Conservation (phyloP, 2,888 invertebrate species). For the Chrysolina americana region DNA sequence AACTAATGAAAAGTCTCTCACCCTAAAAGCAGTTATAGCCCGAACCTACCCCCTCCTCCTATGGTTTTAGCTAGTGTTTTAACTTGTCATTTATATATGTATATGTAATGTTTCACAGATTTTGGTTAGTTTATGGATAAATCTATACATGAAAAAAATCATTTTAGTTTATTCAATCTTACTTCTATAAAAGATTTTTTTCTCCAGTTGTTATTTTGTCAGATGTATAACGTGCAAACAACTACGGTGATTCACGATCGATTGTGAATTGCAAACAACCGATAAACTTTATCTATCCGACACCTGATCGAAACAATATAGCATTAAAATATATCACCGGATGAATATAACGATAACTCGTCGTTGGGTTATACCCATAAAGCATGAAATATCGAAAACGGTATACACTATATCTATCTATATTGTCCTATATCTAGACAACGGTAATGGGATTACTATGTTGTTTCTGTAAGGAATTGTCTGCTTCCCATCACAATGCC, state of each 20-base stretch:
- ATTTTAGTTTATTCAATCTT: too few species aligned
- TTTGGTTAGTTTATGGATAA: too few species aligned
- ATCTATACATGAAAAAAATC: too few species aligned
- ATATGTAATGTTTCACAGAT: too few species aligned
- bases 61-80: too few species aligned
- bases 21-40: too few species aligned
- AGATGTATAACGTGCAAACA: not conserved
- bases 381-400: conserved; percentile 17
- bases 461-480: conserved; percentile 10
- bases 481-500: conserved; percentile 1
- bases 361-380: conserved; percentile 3
- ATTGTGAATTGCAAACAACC: not conserved
- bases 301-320: conserved; percentile 13
- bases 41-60: too few species aligned
- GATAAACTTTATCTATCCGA: conserved; percentile 2
- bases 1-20: too few species aligned
- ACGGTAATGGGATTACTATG: conserved; percentile 17
- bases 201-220: not conserved
- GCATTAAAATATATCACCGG: conserved; percentile 24
- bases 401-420: not conserved
- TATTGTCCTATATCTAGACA: conserved; percentile 20
- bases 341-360: conserved; percentile 24
- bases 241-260: not conserved
- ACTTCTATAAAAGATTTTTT: not conserved
- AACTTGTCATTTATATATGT: too few species aligned